Evolutionary conservation across 1,140 invertebrate genomes (phyloP).

Genomic region (Parasteatoda tepidariorum): DNA sequence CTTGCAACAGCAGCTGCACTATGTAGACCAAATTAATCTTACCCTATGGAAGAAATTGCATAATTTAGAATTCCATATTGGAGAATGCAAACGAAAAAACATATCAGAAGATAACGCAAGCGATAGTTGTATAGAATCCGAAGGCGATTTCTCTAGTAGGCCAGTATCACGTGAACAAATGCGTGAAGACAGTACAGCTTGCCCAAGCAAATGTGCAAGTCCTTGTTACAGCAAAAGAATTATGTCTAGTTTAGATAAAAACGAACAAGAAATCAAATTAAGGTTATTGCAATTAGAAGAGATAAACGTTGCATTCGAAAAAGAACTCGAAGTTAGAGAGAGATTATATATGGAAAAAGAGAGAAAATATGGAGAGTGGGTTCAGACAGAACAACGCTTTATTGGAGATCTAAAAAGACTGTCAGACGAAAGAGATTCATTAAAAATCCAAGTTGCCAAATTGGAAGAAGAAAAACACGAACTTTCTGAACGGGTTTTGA

Average conservation of each 20-base stretch:
- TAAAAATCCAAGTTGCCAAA: constrained; percentile 15
- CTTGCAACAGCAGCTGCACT: constrained; percentile 55
- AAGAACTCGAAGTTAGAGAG: constrained; percentile 59
- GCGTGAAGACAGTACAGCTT: neutral
- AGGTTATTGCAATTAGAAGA: constrained; percentile 51
- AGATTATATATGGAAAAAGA: constrained; percentile 58
- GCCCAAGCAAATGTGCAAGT: neutral
- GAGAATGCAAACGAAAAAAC: constrained; percentile 57
- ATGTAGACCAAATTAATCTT: constrained; percentile 57
- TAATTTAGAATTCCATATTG: constrained; percentile 51
- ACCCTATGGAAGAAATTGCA: constrained; percentile 58
- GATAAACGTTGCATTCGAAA: constrained; percentile 60
- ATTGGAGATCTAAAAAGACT: constrained; percentile 46
- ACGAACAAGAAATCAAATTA: constrained; percentile 60
- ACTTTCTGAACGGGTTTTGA: neutral
- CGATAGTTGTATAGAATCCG: constrained; percentile 38
- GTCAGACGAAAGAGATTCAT: constrained; percentile 31
- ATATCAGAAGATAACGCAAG: constrained; percentile 59
- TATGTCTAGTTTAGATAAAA: constrained; percentile 42
- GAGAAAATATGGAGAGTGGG: constrained; percentile 45
- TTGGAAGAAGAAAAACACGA: constrained; percentile 47
- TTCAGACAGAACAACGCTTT: constrained; percentile 41
- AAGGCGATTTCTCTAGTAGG: constrained; percentile 11
- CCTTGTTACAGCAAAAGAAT: constrained; percentile 5
- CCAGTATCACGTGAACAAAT: constrained; percentile 26